Evolutionary conservation across 2,113 vertebrate species (phyloP).

Genomic region (Pelobates fuscus): DNA sequence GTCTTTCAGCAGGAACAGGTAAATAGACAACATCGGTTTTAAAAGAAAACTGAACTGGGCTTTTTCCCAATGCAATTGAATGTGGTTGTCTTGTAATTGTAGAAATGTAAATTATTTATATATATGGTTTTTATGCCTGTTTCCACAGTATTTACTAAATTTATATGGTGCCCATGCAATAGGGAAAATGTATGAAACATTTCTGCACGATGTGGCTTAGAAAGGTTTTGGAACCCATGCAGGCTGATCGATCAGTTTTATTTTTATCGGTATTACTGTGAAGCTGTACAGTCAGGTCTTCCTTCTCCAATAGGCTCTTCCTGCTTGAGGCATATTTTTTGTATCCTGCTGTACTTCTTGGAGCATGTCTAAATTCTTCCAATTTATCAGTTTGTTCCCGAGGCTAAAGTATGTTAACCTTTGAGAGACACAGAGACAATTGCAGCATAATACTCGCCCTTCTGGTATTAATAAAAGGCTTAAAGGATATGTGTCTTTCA

Average conservation of each 20-base stretch:
- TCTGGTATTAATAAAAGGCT: too few relatives aligned
- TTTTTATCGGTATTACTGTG: slow-evolving; percentile 22
- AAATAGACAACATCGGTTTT: too few relatives aligned
- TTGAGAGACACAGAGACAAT: not conserved
- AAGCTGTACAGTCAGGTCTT: not conserved
- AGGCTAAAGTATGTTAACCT: not conserved
- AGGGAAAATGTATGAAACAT: not conserved
- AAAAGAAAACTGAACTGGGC: too few relatives aligned
- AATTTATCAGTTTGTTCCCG: not conserved
- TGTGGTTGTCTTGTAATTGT: too few relatives aligned
- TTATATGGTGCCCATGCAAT: not conserved
- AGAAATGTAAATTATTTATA: too few relatives aligned
- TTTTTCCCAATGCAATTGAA: too few relatives aligned
- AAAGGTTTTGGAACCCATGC: slow-evolving; percentile 21
- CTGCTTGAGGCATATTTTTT: slow-evolving; percentile 30
- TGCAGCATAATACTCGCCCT: too few relatives aligned
- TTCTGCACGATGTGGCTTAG: not conserved
- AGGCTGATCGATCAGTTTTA: slow-evolving; percentile 34
- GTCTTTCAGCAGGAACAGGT: too few relatives aligned
- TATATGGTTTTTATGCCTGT: too few relatives aligned
- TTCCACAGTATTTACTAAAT: not conserved
- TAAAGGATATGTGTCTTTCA: too few relatives aligned
- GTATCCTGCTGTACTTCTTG: slow-evolving; percentile 21
- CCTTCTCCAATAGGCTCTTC: slow-evolving; percentile 1
- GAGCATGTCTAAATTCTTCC: slow-evolving; percentile 17